Conservation (phyloP, 2,888 invertebrate species). For the Leucoma salicis region DNA sequence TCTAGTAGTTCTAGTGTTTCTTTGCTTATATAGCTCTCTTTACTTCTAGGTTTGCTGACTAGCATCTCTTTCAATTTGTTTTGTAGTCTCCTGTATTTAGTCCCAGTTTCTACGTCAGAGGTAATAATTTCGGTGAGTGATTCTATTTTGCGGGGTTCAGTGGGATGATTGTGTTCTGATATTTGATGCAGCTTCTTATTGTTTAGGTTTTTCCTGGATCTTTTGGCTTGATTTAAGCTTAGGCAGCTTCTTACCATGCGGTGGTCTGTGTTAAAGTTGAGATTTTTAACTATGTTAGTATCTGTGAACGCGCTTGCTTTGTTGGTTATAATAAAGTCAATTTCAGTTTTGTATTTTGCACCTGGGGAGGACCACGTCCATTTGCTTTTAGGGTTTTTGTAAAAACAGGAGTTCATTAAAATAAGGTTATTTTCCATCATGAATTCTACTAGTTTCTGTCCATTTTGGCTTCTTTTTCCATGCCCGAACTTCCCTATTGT, state of each 20-base stretch:
- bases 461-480: not conserved
- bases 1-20: no score
- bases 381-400: not conserved
- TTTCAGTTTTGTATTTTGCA: not conserved
- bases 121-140: no score
- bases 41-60: no score
- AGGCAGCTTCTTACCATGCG: not conserved
- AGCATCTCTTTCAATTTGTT: no score
- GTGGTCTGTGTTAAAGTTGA: no score
- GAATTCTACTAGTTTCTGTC: not conserved
- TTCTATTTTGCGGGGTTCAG: no score
- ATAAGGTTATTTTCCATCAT: not conserved
- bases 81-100: no score
- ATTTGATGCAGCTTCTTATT: no score
- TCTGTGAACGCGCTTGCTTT: not conserved
- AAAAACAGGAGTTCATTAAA: not conserved
- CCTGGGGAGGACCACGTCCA: not conserved
- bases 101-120: no score
- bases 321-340: not conserved
- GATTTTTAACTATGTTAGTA: not conserved
- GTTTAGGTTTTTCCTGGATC: not conserved
- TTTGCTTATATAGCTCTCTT: no score
- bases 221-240: conserved; percentile 1
- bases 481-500: not conserved
- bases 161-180: no score